phyloP scores from a whole-genome alignment of 1,140 invertebrate genomes.

The Sycophila sp. region DNA sequence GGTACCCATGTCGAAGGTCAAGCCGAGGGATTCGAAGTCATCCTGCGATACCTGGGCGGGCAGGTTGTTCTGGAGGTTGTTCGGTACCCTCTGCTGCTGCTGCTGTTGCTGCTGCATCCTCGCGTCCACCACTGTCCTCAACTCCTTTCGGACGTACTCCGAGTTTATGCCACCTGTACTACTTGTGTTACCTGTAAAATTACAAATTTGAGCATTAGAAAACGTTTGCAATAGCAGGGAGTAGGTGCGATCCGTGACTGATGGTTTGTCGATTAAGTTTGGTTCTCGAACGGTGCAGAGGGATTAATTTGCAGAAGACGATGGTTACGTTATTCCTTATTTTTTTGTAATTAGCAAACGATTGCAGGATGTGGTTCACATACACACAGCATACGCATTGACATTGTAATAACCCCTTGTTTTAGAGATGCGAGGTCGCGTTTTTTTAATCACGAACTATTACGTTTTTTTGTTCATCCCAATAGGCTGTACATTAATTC shows the following conservation, averaged over 20 bases:
- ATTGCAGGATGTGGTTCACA: constrained; percentile 24
- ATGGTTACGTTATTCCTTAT: constrained; percentile 1
- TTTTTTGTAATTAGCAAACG: background rate
- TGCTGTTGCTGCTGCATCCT: constrained; percentile 73
- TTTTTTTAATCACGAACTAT: constrained; percentile 6
- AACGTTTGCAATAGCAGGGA: background rate
- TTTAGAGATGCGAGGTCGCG: constrained; percentile 3
- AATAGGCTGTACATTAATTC: constrained; percentile 16
- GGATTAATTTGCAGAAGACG: constrained; percentile 28
- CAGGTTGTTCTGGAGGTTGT: constrained; percentile 62
- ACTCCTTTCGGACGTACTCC: constrained; percentile 89
- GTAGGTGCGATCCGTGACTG: background rate
- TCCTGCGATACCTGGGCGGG: constrained; percentile 67
- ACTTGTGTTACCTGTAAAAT: constrained; percentile 57
- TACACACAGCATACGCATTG: constrained; percentile 16
- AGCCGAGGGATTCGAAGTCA: constrained; percentile 76
- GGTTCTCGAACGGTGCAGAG: background rate
- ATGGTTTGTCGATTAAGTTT: constrained; percentile 30
- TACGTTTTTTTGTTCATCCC: constrained; percentile 2
- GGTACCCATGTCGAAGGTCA: constrained; percentile 75
- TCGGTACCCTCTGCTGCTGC: constrained; percentile 55
- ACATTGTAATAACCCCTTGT: background rate
- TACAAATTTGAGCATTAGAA: constrained; percentile 33
- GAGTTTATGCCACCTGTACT: constrained; percentile 64
- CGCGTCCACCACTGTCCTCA: constrained; percentile 85